Percentiles rank a stretch among this genome's conserved stretches.
Conservation (phyloP, 2,888 invertebrate species). For the Acleris cristana region DNA sequence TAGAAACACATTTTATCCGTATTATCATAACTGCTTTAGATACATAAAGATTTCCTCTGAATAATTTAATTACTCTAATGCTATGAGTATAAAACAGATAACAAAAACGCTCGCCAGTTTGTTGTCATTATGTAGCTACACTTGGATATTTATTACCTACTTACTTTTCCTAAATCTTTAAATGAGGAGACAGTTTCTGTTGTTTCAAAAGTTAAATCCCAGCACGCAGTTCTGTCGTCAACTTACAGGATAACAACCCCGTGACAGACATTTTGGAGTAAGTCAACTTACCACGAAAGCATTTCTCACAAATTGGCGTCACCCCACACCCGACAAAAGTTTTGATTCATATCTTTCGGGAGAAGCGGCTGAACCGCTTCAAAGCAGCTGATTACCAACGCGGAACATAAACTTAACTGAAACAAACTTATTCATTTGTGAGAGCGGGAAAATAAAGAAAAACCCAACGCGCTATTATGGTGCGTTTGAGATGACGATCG, state of each 20-base stretch:
- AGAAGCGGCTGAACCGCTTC: conserved; percentile 15
- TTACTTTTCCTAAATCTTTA: too few relatives aligned
- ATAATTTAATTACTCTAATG: too few relatives aligned
- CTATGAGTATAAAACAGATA: too few relatives aligned
- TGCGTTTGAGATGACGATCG: conserved; percentile 41
- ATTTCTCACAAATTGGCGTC: conserved; percentile 73
- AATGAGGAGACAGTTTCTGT: neutral
- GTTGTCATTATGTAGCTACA: too few relatives aligned
- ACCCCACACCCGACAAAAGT: conserved; percentile 67
- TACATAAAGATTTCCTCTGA: too few relatives aligned
- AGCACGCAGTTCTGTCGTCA: conserved; percentile 59
- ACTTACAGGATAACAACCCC: conserved; percentile 67
- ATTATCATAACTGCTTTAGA: neutral
- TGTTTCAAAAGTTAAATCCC: conserved; percentile 26
- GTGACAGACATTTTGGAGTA: conserved; percentile 70
- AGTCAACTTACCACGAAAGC: conserved; percentile 65
- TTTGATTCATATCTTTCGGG: conserved; percentile 63
- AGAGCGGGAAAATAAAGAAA: neutral
- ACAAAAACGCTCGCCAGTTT: too few relatives aligned
- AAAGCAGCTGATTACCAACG: conserved; percentile 20
- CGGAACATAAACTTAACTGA: conserved; percentile 2
- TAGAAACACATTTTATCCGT: neutral
- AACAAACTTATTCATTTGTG: conserved; percentile 14
- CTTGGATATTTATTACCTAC: too few relatives aligned
- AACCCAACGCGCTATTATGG: neutral